Percentiles rank a stretch among this genome's conserved stretches.
Evolutionary conservation across 2,888 invertebrate species (phyloP).

Genomic region (Athalia circularis): DNA sequence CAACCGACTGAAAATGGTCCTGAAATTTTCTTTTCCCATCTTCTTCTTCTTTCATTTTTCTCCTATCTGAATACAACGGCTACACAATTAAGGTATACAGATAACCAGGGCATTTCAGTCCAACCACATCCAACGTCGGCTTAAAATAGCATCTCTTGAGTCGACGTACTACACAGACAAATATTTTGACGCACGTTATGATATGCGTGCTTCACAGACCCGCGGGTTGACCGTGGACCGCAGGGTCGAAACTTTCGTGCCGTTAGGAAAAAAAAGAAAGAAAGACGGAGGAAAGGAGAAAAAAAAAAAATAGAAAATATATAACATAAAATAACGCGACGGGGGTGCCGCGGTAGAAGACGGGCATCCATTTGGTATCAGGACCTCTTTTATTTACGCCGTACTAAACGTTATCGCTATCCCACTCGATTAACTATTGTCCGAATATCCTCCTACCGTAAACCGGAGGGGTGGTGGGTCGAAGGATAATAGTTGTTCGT

Average conservation of each 20-base stretch:
- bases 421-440: constrained; percentile 63
- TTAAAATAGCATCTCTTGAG: no score
- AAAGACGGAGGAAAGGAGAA: no score
- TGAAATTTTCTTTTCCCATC: neutral
- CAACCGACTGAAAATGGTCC: constrained; percentile 25
- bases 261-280: no score
- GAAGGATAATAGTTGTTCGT: constrained; percentile 52
- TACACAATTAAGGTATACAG: no score
- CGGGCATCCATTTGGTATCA: constrained; percentile 36
- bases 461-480: constrained; percentile 59
- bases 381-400: constrained; percentile 50
- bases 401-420: constrained; percentile 61
- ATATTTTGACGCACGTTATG: constrained; percentile 22
- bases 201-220: no score
- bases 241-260: neutral
- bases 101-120: neutral
- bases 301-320: no score
- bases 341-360: constrained; percentile 18
- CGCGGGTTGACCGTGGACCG: constrained; percentile 8
- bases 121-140: no score
- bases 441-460: constrained; percentile 55
- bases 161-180: no score
- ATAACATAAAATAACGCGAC: no score
- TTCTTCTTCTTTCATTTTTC: constrained; percentile 13
- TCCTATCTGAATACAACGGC: neutral